phyloP scores from a whole-genome alignment of 2,888 invertebrate species.

The Megamerina dolium region DNA sequence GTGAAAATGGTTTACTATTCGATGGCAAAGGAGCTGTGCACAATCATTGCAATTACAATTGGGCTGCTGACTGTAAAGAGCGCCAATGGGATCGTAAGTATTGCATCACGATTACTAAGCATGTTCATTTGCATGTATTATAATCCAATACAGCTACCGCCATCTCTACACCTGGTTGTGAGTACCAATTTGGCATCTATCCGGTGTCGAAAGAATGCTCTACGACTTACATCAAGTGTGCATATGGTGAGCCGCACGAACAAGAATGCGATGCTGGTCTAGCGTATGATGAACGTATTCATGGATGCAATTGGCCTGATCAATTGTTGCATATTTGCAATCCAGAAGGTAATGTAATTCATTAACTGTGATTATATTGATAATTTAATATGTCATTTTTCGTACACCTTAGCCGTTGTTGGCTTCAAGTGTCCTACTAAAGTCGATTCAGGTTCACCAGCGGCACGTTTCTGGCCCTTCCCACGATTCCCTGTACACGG shows the following conservation, averaged over 20 bases:
- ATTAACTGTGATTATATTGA: no score
- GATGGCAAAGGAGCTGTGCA: constrained; percentile 85
- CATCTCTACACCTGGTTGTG: constrained; percentile 74
- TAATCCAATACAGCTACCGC: constrained; percentile 61
- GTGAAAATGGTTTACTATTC: constrained; percentile 86
- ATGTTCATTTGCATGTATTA: neutral
- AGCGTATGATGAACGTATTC: constrained; percentile 80
- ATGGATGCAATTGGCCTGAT: constrained; percentile 93
- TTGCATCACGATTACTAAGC: neutral
- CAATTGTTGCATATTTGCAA: constrained; percentile 79
- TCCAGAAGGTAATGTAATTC: constrained; percentile 87
- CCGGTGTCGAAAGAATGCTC: constrained; percentile 75
- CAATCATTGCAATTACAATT: constrained; percentile 90
- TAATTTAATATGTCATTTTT: constrained; percentile 1
- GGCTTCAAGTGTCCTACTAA: constrained; percentile 89
- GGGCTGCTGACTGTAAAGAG: constrained; percentile 82
- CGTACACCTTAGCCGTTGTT: constrained; percentile 61
- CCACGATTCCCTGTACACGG: constrained; percentile 85
- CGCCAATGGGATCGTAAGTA: constrained; percentile 73
- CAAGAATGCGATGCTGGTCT: constrained; percentile 80
- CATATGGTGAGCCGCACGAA: constrained; percentile 72
- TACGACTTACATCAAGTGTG: constrained; percentile 80
- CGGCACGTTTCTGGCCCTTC: constrained; percentile 88
- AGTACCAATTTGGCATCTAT: constrained; percentile 84
- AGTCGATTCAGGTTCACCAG: constrained; percentile 70